Percentiles rank a stretch among this genome's conserved stretches.
These are phyloP conservation scores for Seriola dumerili DNA, from an alignment of 2,113 vertebrate genomes.

Conservation along the genomic window DNA sequence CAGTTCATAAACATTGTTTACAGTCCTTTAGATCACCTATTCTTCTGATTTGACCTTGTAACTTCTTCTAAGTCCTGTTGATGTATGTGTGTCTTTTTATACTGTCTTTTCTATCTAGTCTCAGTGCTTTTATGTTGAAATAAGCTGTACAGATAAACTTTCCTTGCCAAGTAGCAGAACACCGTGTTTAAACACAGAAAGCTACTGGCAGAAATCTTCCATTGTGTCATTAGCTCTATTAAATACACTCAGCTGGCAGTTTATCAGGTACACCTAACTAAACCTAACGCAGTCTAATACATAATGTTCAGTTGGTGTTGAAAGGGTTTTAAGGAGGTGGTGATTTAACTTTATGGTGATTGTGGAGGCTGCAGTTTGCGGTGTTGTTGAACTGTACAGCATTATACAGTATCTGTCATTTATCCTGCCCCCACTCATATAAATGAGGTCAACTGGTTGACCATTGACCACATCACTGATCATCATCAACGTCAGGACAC, in stretches of 20 bases:
- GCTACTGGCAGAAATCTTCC: neutral
- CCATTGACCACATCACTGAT: too few species aligned
- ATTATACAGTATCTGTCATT: neutral
- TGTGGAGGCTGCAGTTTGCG: neutral
- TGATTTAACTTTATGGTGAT: neutral
- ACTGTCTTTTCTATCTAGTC: neutral
- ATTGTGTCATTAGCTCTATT: neutral
- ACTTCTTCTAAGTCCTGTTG: neutral
- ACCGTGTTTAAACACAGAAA: neutral
- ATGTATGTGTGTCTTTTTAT: neutral
- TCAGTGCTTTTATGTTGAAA: neutral
- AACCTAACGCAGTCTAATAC: neutral
- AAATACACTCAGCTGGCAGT: neutral
- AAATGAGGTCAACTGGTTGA: too few species aligned
- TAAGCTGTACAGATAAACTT: neutral
- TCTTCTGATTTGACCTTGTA: neutral
- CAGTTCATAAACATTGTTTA: conserved; percentile 7
- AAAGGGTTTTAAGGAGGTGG: neutral
- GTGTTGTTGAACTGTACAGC: neutral
- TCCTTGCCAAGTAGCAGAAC: neutral
- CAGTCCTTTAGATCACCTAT: neutral
- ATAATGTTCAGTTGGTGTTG: neutral
- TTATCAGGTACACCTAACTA: neutral
- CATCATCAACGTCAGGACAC: too few species aligned
- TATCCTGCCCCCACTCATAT: too few species aligned